phyloP scores from a whole-genome alignment of 2,888 invertebrate genomes.

The Cetonia aurata region DNA sequence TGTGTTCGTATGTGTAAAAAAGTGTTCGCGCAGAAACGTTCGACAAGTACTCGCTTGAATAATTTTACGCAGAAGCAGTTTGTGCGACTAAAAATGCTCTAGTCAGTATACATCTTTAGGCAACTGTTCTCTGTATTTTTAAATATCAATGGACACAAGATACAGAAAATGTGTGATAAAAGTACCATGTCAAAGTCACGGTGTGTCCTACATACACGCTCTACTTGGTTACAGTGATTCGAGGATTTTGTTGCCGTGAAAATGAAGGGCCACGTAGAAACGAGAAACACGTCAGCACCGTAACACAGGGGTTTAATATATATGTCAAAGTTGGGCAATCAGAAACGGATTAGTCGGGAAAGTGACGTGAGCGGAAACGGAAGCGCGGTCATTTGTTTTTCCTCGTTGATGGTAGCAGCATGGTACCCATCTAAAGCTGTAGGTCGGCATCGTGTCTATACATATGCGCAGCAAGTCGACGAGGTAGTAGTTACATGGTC shows the following conservation, averaged over 20 bases:
- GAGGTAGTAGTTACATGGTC: constrained; percentile 3
- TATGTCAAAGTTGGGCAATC: constrained; percentile 67
- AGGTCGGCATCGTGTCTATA: neutral
- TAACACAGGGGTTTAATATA: constrained; percentile 63
- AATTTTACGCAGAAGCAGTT: no score
- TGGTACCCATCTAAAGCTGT: neutral
- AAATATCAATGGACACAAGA: no score
- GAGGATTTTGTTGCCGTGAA: neutral
- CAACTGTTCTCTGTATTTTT: no score
- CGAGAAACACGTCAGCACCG: constrained; percentile 52
- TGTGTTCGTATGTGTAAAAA: no score
- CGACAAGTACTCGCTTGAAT: no score
- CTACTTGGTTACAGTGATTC: neutral
- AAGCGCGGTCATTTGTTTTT: constrained; percentile 59
- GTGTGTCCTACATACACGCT: no score
- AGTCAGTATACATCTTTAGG: no score
- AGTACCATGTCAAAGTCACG: no score
- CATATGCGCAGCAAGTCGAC: neutral
- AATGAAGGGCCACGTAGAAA: no score
- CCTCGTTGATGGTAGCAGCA: constrained; percentile 48
- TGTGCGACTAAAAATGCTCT: no score
- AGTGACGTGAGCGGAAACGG: constrained; percentile 64
- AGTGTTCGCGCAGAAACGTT: no score
- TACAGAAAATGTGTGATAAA: no score
- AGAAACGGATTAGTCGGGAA: constrained; percentile 65